Base-by-base conservation (phyloP, 2,797 vertebrate species). In the Tauraco hartlaubi region DNA sequence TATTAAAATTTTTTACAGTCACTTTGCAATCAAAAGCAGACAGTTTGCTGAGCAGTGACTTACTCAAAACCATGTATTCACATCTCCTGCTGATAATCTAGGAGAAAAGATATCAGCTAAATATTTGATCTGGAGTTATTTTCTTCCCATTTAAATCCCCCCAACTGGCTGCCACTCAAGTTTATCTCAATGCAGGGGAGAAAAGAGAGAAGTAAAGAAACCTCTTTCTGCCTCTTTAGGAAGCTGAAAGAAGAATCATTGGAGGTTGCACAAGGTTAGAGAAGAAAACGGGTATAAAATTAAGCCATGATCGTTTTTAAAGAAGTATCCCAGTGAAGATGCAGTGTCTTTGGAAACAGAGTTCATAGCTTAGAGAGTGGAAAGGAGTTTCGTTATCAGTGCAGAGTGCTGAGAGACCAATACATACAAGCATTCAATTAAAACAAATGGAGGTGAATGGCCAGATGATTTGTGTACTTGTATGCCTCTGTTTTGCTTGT, bases 111-210 rank as follows among this genome's bases (percentile, higher is more conserved):
- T 75, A 95, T 13, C 51, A 69, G 55, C 51, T 76, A 96, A 96
- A 87, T 89, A 31, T 88, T 94, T 94, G 71, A 90, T 93, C 63
- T 85, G 71, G 63, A 93, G 55, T 87, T 93, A 93, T 86, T 95
- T 96, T 95, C 79, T 71, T 92, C 67, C 59, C 16, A 28, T 73
- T 94, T 96, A 82, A 94, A 96, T 96, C 55, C 66, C 58, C 52
- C 58, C 61, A 41, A 66, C 59, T 31, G 31, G 9, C 63, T 84
- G 80, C 77, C 59, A 58, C 67, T 94, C 66, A 90, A 54, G 61
- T 95, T 94, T 92, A 75, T 88, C 82, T 95, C 49, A 49, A 41
- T 44, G 33, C 41, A 79, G 23, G 20, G 25, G 13, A 88, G 14
- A 51, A 79, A 82, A 77, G 58, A 48, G 11, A 78, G 62, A 84